Evolutionary conservation across 2,113 vertebrate genomes (phyloP).

Genomic region (Spea bombifrons): DNA sequence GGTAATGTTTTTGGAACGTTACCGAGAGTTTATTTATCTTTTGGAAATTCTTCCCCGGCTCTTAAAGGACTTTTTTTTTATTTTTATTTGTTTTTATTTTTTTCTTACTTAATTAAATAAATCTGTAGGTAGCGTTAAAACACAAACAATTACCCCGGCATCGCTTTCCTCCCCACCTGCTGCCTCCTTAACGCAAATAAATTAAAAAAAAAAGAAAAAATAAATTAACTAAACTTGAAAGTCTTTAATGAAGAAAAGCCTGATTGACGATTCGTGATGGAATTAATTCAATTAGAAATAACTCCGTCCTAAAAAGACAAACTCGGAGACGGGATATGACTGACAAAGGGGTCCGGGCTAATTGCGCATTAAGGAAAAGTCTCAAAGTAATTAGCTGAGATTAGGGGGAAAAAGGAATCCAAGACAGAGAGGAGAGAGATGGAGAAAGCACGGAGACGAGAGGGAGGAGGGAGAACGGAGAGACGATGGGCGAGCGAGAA

Average conservation of each 20-base stretch:
- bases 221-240: constrained; percentile 25
- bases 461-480: neutral
- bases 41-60: too few relatives aligned
- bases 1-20: too few relatives aligned
- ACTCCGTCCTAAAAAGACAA: constrained; percentile 38
- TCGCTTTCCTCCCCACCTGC: neutral
- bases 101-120: neutral
- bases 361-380: constrained; percentile 43
- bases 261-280: constrained; percentile 39
- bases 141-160: constrained; percentile 12
- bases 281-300: constrained; percentile 49
- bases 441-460: neutral
- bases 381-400: constrained; percentile 43
- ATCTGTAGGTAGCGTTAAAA: neutral
- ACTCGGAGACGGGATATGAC: constrained; percentile 42
- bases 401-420: constrained; percentile 45
- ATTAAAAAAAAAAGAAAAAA: neutral
- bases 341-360: constrained; percentile 45
- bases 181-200: constrained; percentile 6
- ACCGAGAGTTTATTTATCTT: too few relatives aligned
- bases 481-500: neutral
- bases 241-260: constrained; percentile 26
- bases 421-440: constrained; percentile 14
- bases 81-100: neutral
- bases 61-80: neutral